These are phyloP conservation scores for Pseudomyrmex sp. DNA, from an alignment of 1,140 invertebrate species.

Conservation along the genomic window DNA sequence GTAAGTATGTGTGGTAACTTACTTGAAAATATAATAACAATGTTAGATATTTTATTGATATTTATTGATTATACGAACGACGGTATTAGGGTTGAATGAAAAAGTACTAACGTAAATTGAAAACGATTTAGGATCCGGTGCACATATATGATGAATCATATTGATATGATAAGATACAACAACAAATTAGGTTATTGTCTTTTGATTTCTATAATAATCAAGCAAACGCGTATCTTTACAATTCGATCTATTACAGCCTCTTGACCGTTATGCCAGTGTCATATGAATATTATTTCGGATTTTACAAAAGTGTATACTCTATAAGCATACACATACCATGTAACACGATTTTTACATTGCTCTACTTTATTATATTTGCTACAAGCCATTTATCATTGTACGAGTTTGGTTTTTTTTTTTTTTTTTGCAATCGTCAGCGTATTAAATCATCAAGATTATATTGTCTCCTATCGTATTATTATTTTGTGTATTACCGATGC, in stretches of 20 bases:
- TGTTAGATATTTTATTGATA: constrained; percentile 85
- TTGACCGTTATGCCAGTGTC: constrained; percentile 42
- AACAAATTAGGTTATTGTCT: constrained; percentile 50
- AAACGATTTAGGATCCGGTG: constrained; percentile 60
- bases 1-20: constrained; percentile 77
- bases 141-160: constrained; percentile 62
- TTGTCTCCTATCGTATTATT: background rate
- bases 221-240: constrained; percentile 28
- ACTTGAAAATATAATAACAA: constrained; percentile 83
- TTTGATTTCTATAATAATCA: background rate
- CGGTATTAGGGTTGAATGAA: constrained; percentile 72
- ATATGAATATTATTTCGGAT: constrained; percentile 1
- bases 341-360: constrained; percentile 40
- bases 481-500: constrained; percentile 23
- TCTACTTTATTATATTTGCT: constrained; percentile 40
- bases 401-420: constrained; percentile 4
- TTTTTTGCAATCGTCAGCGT: constrained; percentile 6
- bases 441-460: constrained; percentile 7
- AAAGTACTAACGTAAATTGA: constrained; percentile 67
- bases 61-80: constrained; percentile 81
- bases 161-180: constrained; percentile 44
- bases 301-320: constrained; percentile 42
- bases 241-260: constrained; percentile 47
- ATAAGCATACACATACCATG: constrained; percentile 20
- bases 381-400: constrained; percentile 25